Evolutionary conservation across 2,113 vertebrate species (phyloP), one percentile per base, ranked within the genome.

Genomic region (Pelecanoides urinatrix): DNA sequence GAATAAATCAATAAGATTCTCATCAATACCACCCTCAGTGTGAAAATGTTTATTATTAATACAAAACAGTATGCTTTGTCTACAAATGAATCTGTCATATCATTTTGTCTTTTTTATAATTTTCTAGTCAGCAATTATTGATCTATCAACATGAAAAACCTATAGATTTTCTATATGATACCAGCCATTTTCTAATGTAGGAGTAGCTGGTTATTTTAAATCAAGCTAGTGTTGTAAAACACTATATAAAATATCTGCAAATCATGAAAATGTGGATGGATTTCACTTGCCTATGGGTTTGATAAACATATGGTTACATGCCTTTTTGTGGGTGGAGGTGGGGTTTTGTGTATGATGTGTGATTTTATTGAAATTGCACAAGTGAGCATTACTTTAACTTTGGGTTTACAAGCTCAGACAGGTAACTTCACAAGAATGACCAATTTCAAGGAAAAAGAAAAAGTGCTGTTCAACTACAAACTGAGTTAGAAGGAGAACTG

Each of bases 1-100:
- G 76, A 87, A 81, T 70, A 86, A 85, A 91, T 95, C 91, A 53
- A 87, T 95, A 49, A 30, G 14, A 61, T 92, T 96, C 83, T 95
- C 80, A 87, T 95, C 88, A 94, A 89, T 79, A 68, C 56, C 17
- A 55, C 44, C 36, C 14, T 68, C 45, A 32, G 47, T 86, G 25
- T 58, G 70, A 84, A 90, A 92, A 61, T 49, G 8, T 67, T 78
- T 93, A 78, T 84, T 78, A 65, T 82, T 81, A 96, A 87, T 53
- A 78, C 27, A 86, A 90, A 94, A 6, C 22, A 42, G 36, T 32
- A 66, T 38, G 61, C 22, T 87, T 91, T 85, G 26, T 87, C 76
- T 92, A 15, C 49, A 89, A 59, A 95, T 81, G 52, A 86, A 94
- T 73, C 72, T 94, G 79, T 92, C 61, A 63, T 71, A 65, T 90